phyloP scores from a whole-genome alignment of 2,888 invertebrate genomes.

The Alsophila aescularia region DNA sequence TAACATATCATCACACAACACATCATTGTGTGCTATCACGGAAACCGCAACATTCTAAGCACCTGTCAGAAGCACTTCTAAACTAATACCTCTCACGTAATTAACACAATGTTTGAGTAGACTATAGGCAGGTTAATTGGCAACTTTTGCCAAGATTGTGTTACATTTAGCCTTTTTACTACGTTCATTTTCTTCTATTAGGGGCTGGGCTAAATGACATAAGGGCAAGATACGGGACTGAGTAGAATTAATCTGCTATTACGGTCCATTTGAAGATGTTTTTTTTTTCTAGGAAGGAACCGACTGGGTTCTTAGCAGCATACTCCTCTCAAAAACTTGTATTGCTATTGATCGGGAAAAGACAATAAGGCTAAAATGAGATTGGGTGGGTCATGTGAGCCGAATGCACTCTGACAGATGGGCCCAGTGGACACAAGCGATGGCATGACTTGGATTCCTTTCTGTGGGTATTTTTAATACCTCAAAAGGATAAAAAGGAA shows the following conservation, averaged over 20 bases:
- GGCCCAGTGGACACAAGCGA: too few relatives aligned
- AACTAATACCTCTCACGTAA: conserved; percentile 23
- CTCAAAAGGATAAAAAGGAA: too few relatives aligned
- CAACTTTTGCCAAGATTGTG: conserved; percentile 20
- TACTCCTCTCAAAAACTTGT: too few relatives aligned
- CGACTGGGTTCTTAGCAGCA: too few relatives aligned
- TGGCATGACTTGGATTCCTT: too few relatives aligned
- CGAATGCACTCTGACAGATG: too few relatives aligned
- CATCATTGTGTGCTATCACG: conserved; percentile 3
- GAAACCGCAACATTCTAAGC: conserved; percentile 21
- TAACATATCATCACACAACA: neutral
- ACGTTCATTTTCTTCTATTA: conserved; percentile 10
- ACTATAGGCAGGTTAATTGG: conserved; percentile 13
- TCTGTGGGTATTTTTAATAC: too few relatives aligned
- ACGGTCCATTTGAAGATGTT: neutral
- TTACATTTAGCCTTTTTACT: conserved; percentile 18
- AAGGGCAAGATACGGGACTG: neutral
- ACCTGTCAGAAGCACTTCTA: conserved; percentile 21
- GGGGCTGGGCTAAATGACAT: conserved; percentile 4
- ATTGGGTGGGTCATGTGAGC: too few relatives aligned
- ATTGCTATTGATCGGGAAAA: too few relatives aligned
- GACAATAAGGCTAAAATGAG: too few relatives aligned
- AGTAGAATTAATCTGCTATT: neutral
- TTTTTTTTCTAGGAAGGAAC: too few relatives aligned
- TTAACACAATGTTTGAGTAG: conserved; percentile 24